Base-by-base conservation (phyloP, 2,113 vertebrate species). In the Collichthys lucidus region DNA sequence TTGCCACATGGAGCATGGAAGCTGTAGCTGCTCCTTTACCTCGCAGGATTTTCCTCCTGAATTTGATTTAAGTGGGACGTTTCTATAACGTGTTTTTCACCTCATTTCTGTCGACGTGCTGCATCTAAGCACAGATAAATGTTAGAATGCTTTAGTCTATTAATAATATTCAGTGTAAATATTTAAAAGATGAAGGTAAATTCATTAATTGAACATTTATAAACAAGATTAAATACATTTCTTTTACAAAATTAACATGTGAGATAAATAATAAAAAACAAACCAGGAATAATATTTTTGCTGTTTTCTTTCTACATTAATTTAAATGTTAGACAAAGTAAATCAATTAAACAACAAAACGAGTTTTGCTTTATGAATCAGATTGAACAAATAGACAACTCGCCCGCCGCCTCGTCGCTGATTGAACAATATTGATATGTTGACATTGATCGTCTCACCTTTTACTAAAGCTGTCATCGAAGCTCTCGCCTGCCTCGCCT, bases 361-460 rank as follows among this genome's bases (percentile, higher is more conserved):
- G 8, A 83, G 50, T 77, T 84, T 75, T 35, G 26, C 56, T 76
- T 69, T 44, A 75, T 76, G 77, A 88, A 82, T 77, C 9, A 8
- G 52, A 71, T n/a, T 29, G 24, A 86, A 55, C 72, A 87, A 76
- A 78, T 62, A 53, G 72, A 78, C 40, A 11, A 40, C 52, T 63
- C 64, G 52, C 72, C 56, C 14, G 66, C 24, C 49, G 52, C 63
- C 24, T 40, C 40, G 35, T 63, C 49, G 29, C 82, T 65, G 55
- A 77, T 60, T 87, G 78, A 82, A 78, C 74, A 88, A 64, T 88
- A 79, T 81, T 91, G 88, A 90, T 87, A 91, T 90, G 82, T 74
- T 78, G 68, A 86, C 90, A 77, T 84, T 89, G 86, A 87, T 92
- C 73, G 44, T 81, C 61, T 90, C 85, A 89, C 82, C 87, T 89